phyloP scores from a whole-genome alignment of 2,888 invertebrate species.

The Agrochola litura region DNA sequence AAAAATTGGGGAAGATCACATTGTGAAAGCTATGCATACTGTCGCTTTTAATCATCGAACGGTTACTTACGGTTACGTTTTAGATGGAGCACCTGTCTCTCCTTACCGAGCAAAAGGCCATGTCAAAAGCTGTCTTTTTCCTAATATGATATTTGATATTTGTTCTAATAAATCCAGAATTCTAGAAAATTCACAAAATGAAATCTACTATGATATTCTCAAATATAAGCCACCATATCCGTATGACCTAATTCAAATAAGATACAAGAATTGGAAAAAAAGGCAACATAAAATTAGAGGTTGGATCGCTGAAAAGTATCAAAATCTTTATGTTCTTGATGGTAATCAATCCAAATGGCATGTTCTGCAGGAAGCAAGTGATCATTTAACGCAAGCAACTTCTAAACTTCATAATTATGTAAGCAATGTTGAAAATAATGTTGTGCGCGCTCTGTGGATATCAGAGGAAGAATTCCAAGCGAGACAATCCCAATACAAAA shows the following conservation, averaged over 20 bases:
- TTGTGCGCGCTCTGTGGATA: slow-evolving; percentile 90
- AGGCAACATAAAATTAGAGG: slow-evolving; percentile 78
- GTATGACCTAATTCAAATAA: slow-evolving; percentile 80
- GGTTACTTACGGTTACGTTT: slow-evolving; percentile 90
- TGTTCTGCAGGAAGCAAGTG: slow-evolving; percentile 84
- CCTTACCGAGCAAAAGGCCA: slow-evolving; percentile 88
- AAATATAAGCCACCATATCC: slow-evolving; percentile 82
- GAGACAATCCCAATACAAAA: slow-evolving; percentile 87
- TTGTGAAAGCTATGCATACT: slow-evolving; percentile 89
- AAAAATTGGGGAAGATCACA: slow-evolving; percentile 81
- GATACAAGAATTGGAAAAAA: slow-evolving; percentile 84
- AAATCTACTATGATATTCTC: slow-evolving; percentile 77
- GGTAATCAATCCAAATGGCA: slow-evolving; percentile 90
- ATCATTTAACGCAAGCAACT: slow-evolving; percentile 78
- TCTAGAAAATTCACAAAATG: slow-evolving; percentile 81
- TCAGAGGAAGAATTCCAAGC: slow-evolving; percentile 89
- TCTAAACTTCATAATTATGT: slow-evolving; percentile 89
- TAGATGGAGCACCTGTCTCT: slow-evolving; percentile 91
- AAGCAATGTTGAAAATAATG: slow-evolving; percentile 82
- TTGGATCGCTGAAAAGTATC: slow-evolving; percentile 89
- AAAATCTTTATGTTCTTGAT: slow-evolving; percentile 88
- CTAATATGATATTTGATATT: slow-evolving; percentile 90
- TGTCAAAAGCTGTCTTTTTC: slow-evolving; percentile 88
- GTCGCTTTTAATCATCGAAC: slow-evolving; percentile 85
- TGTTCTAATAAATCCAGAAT: slow-evolving; percentile 78